Evolutionary conservation across 1,140 invertebrate species (phyloP), one percentile per base, ranked within the genome.

Genomic region (Calosoma granatense): DNA sequence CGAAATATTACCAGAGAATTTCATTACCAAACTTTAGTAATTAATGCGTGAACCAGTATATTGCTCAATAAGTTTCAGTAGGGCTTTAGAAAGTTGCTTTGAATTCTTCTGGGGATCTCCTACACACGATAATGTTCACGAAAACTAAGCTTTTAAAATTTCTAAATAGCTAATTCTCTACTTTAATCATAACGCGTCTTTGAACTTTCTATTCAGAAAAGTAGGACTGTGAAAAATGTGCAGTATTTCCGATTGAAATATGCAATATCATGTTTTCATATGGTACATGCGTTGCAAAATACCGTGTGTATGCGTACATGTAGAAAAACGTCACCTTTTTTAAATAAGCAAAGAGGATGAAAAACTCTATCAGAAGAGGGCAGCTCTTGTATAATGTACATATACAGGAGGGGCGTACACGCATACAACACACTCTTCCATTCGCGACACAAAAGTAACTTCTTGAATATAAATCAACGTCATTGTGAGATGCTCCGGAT

Each of bases 381-480:
- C 26, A n/a, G 26, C n/a, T 6, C n/a, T 36, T n/a, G n/a, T 36
- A 36, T 36, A 36, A 36, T 36, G 26, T 36, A 36, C 26, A 36
- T n/a, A n/a, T n/a, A n/a, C 26, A 36, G 6, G 26, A 36, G 26
- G 26, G 26, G 26, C n/a, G 26, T 36, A 36, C 26, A 36, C 6
- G 26, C 26, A 36, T 36, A n/a, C 26, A 36, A 36, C 26, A n/a
- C n/a, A n/a, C 26, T 36, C 26, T 36, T 60, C 61, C 59, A 62
- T 62, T 59, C 59, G 56, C 54, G 43, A 54, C 57, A 62, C 59
- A 62, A 62, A 62, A 62, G 60, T 60, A 60, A 64, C 62, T 59
- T 47, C 21, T 22, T 60, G 62, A 60, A 64, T 64, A 64, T 64
- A 64, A 64, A 64, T 64, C 62, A 64, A 62, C 59, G 62, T 64